phyloP scores from a whole-genome alignment of 2,888 invertebrate species.

The Amphipyra tragopoginis region DNA sequence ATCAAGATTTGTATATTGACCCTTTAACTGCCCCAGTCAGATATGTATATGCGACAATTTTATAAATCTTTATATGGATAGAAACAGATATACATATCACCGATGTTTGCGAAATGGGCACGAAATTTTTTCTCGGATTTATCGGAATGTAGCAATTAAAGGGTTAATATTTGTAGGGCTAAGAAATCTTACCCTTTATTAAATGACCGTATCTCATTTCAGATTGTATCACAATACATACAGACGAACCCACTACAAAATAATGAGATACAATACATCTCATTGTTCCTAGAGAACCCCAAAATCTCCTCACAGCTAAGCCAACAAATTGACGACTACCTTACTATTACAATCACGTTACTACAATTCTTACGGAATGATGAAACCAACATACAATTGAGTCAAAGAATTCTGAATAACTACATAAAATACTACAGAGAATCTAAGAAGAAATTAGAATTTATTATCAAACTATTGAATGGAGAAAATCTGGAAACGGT shows the following conservation, averaged over 20 bases:
- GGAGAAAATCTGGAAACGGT: conserved; percentile 79
- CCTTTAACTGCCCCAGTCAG: too few relatives aligned
- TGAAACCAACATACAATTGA: conserved; percentile 52
- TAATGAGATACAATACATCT: conserved; percentile 69
- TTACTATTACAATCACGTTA: conserved; percentile 72
- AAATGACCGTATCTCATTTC: conserved; percentile 53
- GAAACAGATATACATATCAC: too few relatives aligned
- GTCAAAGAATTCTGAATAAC: conserved; percentile 71
- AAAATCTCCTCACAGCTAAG: conserved; percentile 75
- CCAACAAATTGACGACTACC: conserved; percentile 73
- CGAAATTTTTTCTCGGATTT: too few relatives aligned
- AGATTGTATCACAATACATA: conserved; percentile 80
- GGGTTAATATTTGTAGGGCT: too few relatives aligned
- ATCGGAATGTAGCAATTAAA: too few relatives aligned
- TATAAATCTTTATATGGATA: too few relatives aligned
- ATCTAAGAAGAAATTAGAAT: conserved; percentile 82
- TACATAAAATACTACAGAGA: conserved; percentile 77
- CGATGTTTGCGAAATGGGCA: too few relatives aligned
- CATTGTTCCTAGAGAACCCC: conserved; percentile 76
- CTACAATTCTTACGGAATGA: conserved; percentile 71
- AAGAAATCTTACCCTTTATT: too few relatives aligned
- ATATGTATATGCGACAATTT: too few relatives aligned
- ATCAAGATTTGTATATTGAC: too few relatives aligned
- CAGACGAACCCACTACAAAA: conserved; percentile 70
- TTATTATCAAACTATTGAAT: conserved; percentile 76